These are phyloP conservation scores for Temnothorax curvispinosus DNA, from an alignment of 1,140 invertebrate species.

Conservation along the genomic window DNA sequence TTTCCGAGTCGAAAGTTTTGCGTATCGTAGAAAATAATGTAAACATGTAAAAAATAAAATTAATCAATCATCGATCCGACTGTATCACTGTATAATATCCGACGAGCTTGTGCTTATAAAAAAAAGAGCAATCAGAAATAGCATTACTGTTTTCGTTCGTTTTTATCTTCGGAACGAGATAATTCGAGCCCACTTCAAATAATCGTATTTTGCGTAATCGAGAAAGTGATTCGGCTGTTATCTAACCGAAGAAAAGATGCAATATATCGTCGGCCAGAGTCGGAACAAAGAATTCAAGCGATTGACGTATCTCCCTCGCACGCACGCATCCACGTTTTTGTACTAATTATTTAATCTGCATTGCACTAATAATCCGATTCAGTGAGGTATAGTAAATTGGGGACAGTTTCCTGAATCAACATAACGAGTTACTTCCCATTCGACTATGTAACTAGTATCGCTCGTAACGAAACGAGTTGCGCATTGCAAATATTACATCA, in stretches of 20 bases:
- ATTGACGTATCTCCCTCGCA: background rate
- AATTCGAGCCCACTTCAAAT: slow-evolving; percentile 29
- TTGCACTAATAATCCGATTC: slow-evolving; percentile 63
- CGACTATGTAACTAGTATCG: slow-evolving; percentile 55
- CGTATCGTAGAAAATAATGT: background rate
- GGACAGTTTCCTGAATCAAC: slow-evolving; percentile 73
- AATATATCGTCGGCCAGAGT: background rate
- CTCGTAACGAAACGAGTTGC: slow-evolving; percentile 52
- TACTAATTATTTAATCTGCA: slow-evolving; percentile 54
- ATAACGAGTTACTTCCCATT: slow-evolving; percentile 74
- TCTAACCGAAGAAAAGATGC: background rate
- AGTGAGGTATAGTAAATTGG: slow-evolving; percentile 62
- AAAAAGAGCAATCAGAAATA: background rate
- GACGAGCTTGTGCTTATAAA: background rate
- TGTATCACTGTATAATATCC: background rate
- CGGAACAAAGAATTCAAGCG: slow-evolving; percentile 6
- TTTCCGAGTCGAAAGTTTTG: slow-evolving; percentile 9
- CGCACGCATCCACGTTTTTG: background rate
- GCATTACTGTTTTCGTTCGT: background rate
- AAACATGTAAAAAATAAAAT: background rate
- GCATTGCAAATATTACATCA: slow-evolving; percentile 49
- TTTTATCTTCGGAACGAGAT: slow-evolving; percentile 48
- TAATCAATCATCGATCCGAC: background rate
- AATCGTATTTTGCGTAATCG: slow-evolving; percentile 58
- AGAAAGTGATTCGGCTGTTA: slow-evolving; percentile 10